A percentile compares a stretch with the other conserved stretches of the same genome.
Conservation (phyloP, 2,797 vertebrate genomes). For the Alca torda region DNA sequence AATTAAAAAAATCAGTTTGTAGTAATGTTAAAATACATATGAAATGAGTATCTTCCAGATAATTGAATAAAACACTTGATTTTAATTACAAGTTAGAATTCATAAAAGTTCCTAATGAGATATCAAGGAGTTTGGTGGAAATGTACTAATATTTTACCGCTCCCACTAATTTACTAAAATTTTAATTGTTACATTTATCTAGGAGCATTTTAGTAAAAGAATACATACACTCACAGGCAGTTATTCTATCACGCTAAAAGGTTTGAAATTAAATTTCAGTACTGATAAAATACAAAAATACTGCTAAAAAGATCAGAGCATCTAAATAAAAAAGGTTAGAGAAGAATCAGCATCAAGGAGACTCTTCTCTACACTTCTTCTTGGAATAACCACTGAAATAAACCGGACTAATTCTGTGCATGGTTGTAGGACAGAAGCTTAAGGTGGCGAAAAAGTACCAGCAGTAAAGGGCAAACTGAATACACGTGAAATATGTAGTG, state of each 20-base stretch:
- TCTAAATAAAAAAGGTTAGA: neutral
- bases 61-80: neutral
- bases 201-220: neutral
- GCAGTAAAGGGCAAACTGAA: neutral
- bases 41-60: neutral
- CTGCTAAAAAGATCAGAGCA: neutral
- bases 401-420: neutral
- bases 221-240: neutral
- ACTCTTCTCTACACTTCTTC: neutral
- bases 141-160: neutral
- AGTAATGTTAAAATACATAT: neutral
- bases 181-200: neutral
- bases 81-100: neutral
- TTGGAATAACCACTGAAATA: neutral
- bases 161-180: neutral
- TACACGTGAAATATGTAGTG: neutral
- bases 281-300: neutral
- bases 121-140: neutral
- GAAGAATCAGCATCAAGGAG: neutral
- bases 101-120: neutral
- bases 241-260: neutral
- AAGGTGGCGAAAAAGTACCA: neutral
- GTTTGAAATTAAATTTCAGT: neutral
- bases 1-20: neutral
- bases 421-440: neutral